Percentiles rank a stretch among this genome's conserved stretches.
Conservation (phyloP, 2,888 invertebrate species). For the Mimumesa dahlbomi region DNA sequence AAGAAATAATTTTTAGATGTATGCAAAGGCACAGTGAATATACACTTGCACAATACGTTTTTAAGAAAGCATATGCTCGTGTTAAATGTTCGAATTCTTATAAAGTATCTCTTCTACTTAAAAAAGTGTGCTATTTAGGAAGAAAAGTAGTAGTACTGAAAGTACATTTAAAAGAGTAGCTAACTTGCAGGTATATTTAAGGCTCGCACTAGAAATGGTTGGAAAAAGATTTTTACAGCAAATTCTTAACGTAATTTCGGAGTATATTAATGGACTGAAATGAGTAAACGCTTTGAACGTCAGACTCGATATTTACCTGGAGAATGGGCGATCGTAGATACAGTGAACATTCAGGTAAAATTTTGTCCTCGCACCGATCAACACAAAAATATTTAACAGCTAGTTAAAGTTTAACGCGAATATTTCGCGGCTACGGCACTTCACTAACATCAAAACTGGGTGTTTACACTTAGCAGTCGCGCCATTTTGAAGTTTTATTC, state of each 20-base stretch:
- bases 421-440: constrained; percentile 43
- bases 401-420: constrained; percentile 27
- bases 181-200: no score
- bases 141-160: background rate
- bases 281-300: constrained; percentile 47
- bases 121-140: constrained; percentile 39
- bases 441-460: constrained; percentile 71
- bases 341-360: constrained; percentile 79
- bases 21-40: no score
- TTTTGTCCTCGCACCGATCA: constrained; percentile 65
- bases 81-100: no score
- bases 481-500: constrained; percentile 79
- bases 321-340: constrained; percentile 79
- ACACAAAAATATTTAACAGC: constrained; percentile 56
- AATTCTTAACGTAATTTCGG: no score
- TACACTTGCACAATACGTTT: no score
- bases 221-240: no score
- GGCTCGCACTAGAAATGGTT: background rate
- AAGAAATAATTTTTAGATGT: no score
- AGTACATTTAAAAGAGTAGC: background rate
- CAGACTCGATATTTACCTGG: constrained; percentile 74
- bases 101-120: no score
- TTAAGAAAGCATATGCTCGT: no score
- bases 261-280: constrained; percentile 3
- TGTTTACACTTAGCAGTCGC: constrained; percentile 77